Evolutionary conservation across 2,888 invertebrate genomes (phyloP).

Genomic region (Ornithoptera alexandrae): DNA sequence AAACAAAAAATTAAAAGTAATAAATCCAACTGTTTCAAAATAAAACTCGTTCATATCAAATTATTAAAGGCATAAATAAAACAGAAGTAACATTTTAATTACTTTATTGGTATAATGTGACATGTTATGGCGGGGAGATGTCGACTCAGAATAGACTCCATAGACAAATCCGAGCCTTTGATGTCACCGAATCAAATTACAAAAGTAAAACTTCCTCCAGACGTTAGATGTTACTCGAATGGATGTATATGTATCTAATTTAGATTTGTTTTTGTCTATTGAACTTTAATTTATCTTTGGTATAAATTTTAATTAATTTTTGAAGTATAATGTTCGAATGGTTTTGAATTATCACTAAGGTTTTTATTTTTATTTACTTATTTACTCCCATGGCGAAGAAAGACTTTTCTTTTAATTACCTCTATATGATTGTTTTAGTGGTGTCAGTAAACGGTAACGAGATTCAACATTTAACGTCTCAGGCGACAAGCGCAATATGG

Average conservation of each 20-base stretch:
- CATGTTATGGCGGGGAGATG: constrained; percentile 46
- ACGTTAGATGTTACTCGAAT: constrained; percentile 40
- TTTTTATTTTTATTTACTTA: background rate
- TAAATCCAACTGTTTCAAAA: constrained; percentile 27
- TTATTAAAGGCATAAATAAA: constrained; percentile 34
- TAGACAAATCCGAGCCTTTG: constrained; percentile 49
- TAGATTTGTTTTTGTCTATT: constrained; percentile 29
- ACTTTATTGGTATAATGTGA: constrained; percentile 51
- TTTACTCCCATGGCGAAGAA: too few relatives aligned
- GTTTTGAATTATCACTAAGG: background rate
- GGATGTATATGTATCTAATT: constrained; percentile 36
- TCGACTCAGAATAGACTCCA: constrained; percentile 46
- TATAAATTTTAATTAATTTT: background rate
- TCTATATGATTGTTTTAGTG: too few relatives aligned
- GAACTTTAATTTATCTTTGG: constrained; percentile 8
- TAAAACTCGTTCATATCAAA: constrained; percentile 35
- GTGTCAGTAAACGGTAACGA: too few relatives aligned
- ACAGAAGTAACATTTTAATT: constrained; percentile 37
- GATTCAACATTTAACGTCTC: too few relatives aligned
- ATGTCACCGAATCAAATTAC: constrained; percentile 71
- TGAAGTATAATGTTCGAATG: background rate
- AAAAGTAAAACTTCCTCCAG: constrained; percentile 54
- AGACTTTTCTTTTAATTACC: too few relatives aligned
- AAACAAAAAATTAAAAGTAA: constrained; percentile 7
- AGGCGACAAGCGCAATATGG: too few relatives aligned